Evolutionary conservation across 2,888 invertebrate species (phyloP).

Genomic region (Ectemnius lituratus): DNA sequence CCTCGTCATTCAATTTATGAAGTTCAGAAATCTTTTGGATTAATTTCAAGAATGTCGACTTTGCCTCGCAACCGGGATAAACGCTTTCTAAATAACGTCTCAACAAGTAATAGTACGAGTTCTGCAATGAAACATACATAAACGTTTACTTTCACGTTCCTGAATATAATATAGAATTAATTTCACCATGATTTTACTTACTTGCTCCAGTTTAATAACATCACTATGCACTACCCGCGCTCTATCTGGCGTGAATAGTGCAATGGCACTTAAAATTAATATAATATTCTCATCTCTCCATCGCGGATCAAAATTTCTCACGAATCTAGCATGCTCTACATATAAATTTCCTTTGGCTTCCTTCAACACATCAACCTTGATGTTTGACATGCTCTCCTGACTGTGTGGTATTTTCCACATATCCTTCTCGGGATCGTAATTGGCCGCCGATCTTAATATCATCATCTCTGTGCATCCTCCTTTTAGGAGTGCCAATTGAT

Average conservation of each 20-base stretch:
- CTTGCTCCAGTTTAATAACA: conserved; percentile 92
- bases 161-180: background rate
- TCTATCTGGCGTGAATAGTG: conserved; percentile 92
- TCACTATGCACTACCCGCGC: conserved; percentile 89
- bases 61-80: conserved; percentile 91
- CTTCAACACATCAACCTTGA: conserved; percentile 94
- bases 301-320: conserved; percentile 89
- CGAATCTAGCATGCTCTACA: conserved; percentile 90
- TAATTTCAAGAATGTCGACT: conserved; percentile 90
- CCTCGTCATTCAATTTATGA: conserved; percentile 91
- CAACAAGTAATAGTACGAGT: conserved; percentile 93
- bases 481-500: conserved; percentile 92
- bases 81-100: conserved; percentile 90
- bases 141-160: too few relatives aligned
- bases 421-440: conserved; percentile 92
- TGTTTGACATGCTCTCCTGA: conserved; percentile 86
- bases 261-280: conserved; percentile 93
- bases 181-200: conserved; percentile 68
- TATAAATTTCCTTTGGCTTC: conserved; percentile 94
- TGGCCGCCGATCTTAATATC: conserved; percentile 94
- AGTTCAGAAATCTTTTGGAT: conserved; percentile 95
- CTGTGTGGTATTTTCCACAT: conserved; percentile 95
- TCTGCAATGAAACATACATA: conserved; percentile 79
- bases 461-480: conserved; percentile 98
- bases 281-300: conserved; percentile 96